phyloP scores from a whole-genome alignment of 2,113 vertebrate species.

The Dipodomys merriami region DNA sequence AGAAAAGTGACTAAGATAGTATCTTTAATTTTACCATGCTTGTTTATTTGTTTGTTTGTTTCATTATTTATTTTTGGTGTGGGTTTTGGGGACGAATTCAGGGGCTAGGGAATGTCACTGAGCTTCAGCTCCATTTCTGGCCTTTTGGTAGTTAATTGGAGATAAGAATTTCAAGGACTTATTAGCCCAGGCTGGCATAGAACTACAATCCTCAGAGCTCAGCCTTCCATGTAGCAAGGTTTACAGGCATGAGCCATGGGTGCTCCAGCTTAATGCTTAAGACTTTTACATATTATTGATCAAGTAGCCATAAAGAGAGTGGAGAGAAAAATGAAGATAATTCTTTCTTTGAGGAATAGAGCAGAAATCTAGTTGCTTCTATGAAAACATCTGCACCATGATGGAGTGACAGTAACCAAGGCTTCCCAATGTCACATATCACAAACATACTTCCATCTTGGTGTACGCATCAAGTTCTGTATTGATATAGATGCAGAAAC shows the following conservation, averaged over 20 bases:
- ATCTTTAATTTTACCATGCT: constrained; percentile 38
- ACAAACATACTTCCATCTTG: neutral
- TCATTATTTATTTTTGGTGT: neutral
- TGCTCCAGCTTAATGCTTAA: too few relatives aligned
- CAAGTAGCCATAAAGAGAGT: neutral
- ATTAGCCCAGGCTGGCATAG: too few relatives aligned
- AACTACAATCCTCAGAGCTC: too few relatives aligned
- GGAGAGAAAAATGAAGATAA: neutral
- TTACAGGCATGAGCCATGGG: too few relatives aligned
- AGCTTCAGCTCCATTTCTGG: too few relatives aligned
- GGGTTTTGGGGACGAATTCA: too few relatives aligned
- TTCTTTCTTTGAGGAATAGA: neutral
- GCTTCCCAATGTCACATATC: too few relatives aligned
- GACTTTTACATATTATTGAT: neutral
- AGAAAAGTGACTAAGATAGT: neutral
- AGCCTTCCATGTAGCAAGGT: too few relatives aligned
- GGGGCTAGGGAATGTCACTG: too few relatives aligned
- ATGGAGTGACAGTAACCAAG: too few relatives aligned
- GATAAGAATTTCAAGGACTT: too few relatives aligned
- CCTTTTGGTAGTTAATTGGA: too few relatives aligned
- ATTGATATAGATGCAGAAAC: neutral
- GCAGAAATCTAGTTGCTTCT: neutral
- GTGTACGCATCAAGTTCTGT: neutral
- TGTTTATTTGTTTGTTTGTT: neutral
- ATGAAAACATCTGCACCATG: neutral